Conservation (phyloP, 2,888 invertebrate species). For the Saturnia japonica region DNA sequence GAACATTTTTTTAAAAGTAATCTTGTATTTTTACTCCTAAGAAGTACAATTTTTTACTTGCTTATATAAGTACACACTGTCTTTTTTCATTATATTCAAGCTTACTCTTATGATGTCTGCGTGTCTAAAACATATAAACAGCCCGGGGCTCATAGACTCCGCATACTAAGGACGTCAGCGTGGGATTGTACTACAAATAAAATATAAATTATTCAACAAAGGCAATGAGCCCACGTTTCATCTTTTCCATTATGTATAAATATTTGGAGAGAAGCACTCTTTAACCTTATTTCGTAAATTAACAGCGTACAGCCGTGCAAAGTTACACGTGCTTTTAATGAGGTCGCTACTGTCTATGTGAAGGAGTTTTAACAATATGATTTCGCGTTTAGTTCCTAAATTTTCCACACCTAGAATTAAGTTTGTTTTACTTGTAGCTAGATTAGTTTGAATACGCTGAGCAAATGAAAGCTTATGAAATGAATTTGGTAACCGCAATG, state of each 20-base stretch:
- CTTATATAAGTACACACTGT: not conserved
- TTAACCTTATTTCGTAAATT: slow-evolving; percentile 61
- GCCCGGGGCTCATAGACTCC: slow-evolving; percentile 50
- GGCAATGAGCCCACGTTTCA: slow-evolving; percentile 64
- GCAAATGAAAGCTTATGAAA: slow-evolving; percentile 36
- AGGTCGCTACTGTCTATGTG: slow-evolving; percentile 10
- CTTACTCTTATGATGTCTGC: slow-evolving; percentile 27
- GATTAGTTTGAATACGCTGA: slow-evolving; percentile 23
- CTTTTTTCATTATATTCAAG: slow-evolving; percentile 35
- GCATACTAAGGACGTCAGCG: slow-evolving; percentile 48
- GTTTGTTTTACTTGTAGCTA: slow-evolving; percentile 17
- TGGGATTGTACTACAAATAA: slow-evolving; percentile 59
- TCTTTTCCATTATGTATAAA: slow-evolving; percentile 65
- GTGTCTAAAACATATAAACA: slow-evolving; percentile 51
- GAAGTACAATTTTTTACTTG: no score
- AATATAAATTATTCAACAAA: slow-evolving; percentile 75
- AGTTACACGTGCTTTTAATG: slow-evolving; percentile 16
- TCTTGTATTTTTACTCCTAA: no score
- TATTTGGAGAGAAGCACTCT: slow-evolving; percentile 56
- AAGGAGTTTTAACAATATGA: not conserved
- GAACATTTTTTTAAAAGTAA: no score
- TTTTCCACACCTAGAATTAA: slow-evolving; percentile 8
- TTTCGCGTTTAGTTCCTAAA: not conserved
- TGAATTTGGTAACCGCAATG: slow-evolving; percentile 30
- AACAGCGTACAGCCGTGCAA: slow-evolving; percentile 49